Base-by-base conservation (phyloP, 2,113 vertebrate genomes). In the Periophthalmus modestus region DNA sequence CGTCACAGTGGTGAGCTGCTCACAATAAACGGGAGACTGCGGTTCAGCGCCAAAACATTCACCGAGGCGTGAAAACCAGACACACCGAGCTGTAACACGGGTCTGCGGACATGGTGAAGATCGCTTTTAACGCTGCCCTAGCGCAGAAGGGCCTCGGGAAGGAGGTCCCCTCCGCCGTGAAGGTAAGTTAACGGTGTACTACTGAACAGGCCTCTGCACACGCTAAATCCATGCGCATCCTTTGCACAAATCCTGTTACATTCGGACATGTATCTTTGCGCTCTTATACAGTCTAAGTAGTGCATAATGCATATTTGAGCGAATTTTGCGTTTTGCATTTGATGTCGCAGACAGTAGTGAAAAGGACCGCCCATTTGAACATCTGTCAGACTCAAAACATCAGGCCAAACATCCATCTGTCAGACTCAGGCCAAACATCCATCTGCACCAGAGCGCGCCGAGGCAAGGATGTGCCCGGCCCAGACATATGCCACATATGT, bases 101-200 rank as follows among this genome's bases (percentile, higher is more conserved):
- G 57, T 15, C 1, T 61, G 23, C 19, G 39, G 79, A 69, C 52
- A 96, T 96, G 95, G 95, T 96, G 91, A 96, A 96, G 82, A 96
- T 96, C 16, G 94, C 95, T 0, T 96, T 96, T 66, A 95, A 93
- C 82, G 93, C 95, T 16, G 94, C 94, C 39, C 90, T 95, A 86
- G 93, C 95, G 66, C 94, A 93, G 68, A 96, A 96, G 82, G 94
- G 92, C 74, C 88, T 92, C 78, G 88, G 89, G 63, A 85, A 95
- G 90, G 92, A 94, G 50, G 89, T 52, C 4, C 74, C 94, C 7
- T 90, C 89, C 63, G 88, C 89, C 0, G 92, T 88, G 34, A 95
- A 93, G 95, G 95, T 96, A 90, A 91, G 81, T 50, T 16, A 73
- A 43, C 55, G 57, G 55, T 39, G 6, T 0, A 43, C 2, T 36